These are phyloP conservation scores for Sussaba pulchella DNA, from an alignment of 2,888 invertebrate species.

Conservation along the genomic window DNA sequence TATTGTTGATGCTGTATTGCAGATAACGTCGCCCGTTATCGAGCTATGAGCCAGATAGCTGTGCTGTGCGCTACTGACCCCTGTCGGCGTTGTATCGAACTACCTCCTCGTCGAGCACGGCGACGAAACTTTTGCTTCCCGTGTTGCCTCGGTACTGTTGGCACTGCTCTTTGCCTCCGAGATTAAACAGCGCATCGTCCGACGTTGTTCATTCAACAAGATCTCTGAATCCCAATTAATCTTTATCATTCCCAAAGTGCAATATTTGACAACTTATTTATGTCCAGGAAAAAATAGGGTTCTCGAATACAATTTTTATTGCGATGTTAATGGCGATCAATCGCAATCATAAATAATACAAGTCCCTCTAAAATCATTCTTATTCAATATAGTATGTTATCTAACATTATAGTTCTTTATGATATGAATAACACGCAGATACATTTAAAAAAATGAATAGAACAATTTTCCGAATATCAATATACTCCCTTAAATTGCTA, in stretches of 20 bases:
- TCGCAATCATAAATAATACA: too few relatives aligned
- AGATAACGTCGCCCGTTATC: conserved; percentile 11
- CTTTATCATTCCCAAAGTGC: not conserved
- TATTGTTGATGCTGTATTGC: conserved; percentile 26
- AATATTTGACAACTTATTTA: not conserved
- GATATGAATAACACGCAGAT: too few relatives aligned
- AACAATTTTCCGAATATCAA: too few relatives aligned
- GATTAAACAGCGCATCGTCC: not conserved
- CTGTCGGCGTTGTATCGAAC: conserved; percentile 70
- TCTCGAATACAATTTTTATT: not conserved
- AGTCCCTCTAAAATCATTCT: too few relatives aligned
- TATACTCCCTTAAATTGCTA: too few relatives aligned
- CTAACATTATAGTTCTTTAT: too few relatives aligned
- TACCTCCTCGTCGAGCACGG: conserved; percentile 20
- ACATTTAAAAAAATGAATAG: too few relatives aligned
- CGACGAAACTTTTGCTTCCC: conserved; percentile 70
- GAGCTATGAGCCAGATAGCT: not conserved
- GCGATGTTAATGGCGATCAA: too few relatives aligned
- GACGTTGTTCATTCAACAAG: conserved; percentile 13
- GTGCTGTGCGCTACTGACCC: conserved; percentile 76
- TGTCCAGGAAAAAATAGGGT: not conserved
- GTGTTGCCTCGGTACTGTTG: conserved; percentile 19
- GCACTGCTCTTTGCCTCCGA: conserved; percentile 3
- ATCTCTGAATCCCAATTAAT: not conserved
- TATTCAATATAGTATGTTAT: too few relatives aligned